A percentile compares a stretch with the other conserved stretches of the same genome.
Evolutionary conservation across 2,797 vertebrate genomes (phyloP).

Genomic region (Apodemus agrarius): DNA sequence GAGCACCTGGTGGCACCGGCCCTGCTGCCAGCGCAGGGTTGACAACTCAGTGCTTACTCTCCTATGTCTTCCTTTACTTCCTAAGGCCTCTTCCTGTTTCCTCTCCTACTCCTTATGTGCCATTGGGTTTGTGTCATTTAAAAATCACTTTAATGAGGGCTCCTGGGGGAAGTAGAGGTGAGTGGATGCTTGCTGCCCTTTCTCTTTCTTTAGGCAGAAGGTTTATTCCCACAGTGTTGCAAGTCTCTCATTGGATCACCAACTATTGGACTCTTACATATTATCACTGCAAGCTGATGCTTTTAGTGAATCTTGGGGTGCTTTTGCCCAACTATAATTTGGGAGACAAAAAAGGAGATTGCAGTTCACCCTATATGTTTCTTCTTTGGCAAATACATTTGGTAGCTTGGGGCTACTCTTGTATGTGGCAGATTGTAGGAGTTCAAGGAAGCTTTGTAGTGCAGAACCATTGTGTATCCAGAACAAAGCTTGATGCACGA

Average conservation of each 20-base stretch:
- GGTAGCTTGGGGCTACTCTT: neutral
- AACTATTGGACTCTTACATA: neutral
- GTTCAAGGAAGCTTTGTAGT: neutral
- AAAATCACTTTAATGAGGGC: neutral
- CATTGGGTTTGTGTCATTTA: neutral
- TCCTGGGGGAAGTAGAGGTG: neutral
- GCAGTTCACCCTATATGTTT: neutral
- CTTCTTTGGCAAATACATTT: neutral
- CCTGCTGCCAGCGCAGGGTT: neutral
- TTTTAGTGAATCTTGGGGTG: neutral
- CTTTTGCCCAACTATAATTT: neutral
- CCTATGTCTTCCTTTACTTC: neutral
- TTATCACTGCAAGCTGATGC: neutral
- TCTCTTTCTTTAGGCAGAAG: neutral
- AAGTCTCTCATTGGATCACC: neutral
- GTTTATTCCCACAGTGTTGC: neutral
- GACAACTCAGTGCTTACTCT: neutral
- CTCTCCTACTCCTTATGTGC: neutral
- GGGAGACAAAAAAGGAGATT: neutral
- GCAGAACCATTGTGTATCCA: neutral
- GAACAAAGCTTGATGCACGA: neutral
- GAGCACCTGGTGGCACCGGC: neutral
- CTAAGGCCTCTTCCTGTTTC: constrained; percentile 3
- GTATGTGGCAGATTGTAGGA: neutral
- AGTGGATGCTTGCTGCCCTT: neutral